Base-by-base conservation (phyloP, 2,113 vertebrate species). In the Rhea pennata region DNA sequence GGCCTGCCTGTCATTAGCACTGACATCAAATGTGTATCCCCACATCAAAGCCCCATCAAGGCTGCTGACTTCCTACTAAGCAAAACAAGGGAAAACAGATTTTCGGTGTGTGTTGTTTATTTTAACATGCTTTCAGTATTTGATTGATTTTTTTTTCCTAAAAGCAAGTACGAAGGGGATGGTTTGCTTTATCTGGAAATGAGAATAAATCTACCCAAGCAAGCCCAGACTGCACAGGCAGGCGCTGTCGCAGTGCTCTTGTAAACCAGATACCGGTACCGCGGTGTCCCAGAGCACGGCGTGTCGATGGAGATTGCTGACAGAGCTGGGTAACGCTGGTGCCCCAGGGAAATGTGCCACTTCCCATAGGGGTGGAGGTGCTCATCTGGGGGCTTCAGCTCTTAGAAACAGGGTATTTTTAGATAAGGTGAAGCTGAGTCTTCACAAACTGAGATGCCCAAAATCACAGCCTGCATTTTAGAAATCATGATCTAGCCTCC, bases 1-100 rank as follows among this genome's bases (percentile, higher is more conserved):
- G 92, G 36, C 4, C 67, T 44, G 50, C 73, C 91, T 94, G 89
- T 90, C 96, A 95, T 40, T 87, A 27, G 5, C 2, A 33, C 82
- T 81, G 87, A 58, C 88, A 72, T 77, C 92, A 61, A 39, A 72
- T 33, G 66, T 24, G 42, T 5, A 78, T 87, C 85, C 94, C 96
- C 85, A 94, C 96, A 94, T 96, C 94, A 97, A 95, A 97, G 96
- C 76, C 53, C 71, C 5, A 62, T 11, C 6, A 12, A 76, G 72
- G 65, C 66, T 88, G 87, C 94, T 72, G 85, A 13, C 83, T 97
- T 95, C 95, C 96, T 33, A 17, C 92, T 46, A 85, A 80, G 75
- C 39, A 87, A 85, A 94, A 96, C 93, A 91, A 95, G 93, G 93
- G 26, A 93, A 87, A 95, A 67, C 46, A 42, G 54, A 75, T 88